These are phyloP conservation scores for Pagrus major DNA, from an alignment of 2,113 vertebrate species.

Conservation along the genomic window DNA sequence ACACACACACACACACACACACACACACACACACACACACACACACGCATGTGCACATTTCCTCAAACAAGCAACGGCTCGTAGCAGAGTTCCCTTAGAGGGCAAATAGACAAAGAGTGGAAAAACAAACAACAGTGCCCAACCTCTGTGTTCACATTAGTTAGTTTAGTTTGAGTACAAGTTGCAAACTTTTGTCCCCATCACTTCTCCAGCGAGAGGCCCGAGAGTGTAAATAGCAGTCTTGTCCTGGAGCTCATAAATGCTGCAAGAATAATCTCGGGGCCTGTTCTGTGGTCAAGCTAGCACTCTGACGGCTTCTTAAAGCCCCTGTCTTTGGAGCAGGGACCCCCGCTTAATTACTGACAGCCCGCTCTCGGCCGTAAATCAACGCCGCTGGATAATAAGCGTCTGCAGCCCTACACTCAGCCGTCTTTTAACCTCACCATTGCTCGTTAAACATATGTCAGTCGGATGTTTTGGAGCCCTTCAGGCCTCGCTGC, in stretches of 20 bases:
- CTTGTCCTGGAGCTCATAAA: conserved; percentile 74
- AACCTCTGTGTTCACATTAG: conserved; percentile 25
- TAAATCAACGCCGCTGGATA: conserved; percentile 79
- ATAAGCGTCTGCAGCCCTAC: conserved; percentile 77
- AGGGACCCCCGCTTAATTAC: conserved; percentile 81
- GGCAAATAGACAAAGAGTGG: conserved; percentile 19
- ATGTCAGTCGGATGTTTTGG: conserved; percentile 72
- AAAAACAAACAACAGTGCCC: conserved; percentile 38
- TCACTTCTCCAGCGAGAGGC: conserved; percentile 28
- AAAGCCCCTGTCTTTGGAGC: conserved; percentile 70
- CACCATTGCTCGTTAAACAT: conserved; percentile 79
- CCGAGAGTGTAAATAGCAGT: conserved; percentile 60
- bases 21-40: conserved; percentile 1
- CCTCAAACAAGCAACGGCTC: conserved; percentile 43
- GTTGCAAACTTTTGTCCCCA: conserved; percentile 34
- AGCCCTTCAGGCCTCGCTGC: conserved; percentile 69
- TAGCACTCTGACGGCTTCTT: conserved; percentile 73
- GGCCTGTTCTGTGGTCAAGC: conserved; percentile 77
- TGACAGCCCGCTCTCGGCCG: conserved; percentile 66
- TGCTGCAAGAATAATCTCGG: conserved; percentile 64
- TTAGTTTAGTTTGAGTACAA: conserved; percentile 40
- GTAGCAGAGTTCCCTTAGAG: conserved; percentile 58
- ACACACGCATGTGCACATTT: conserved; percentile 28
- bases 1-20: too few species aligned
- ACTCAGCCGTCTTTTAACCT: conserved; percentile 82